Evolutionary conservation across 1,140 invertebrate genomes (phyloP), one percentile per base, ranked within the genome.

Genomic region (Listronotus oregonensis): DNA sequence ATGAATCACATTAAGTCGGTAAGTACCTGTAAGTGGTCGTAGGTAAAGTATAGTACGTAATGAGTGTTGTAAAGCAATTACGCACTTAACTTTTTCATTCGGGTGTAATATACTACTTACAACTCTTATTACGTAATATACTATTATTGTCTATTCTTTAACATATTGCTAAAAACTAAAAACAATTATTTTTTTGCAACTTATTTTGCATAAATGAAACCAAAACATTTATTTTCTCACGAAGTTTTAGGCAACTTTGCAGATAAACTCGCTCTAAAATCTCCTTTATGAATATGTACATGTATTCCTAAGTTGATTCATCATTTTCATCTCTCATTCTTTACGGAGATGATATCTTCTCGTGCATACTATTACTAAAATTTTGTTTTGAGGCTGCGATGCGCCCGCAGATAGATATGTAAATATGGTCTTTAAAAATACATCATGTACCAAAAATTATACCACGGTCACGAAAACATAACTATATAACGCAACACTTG

Each of bases 341-440:
- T 12, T 37, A 37, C 34, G 11, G 34, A 39, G 64, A 66, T 60
- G 50, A 60, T 54, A 66, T 60, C 56, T 66, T 61, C 31, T 57
- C 44, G 31, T 65, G 18, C 46, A 18, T 49, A 18, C 17, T 44
- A 37, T 37, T 37, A 37, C 34, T 47, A 21, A 46, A 34, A 57
- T 34, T 49, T 54, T 56, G 15, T 44, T 40, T 64, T 15, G 54
- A 56, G 40, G 54, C 37, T 50, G 43, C 43, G 59, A 67, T 62
- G 34, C 47, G 43, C 44, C 51, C 18, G n/a, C 27, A 56, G 65
- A 63, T 67, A 67, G 32, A 11, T 67, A 61, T 58, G 51, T 57
- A 62, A 67, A 67, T 66, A 42, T 11, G 59, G 65, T 57, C 27
- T 54, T 67, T 67, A 67, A 62, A 67, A 57, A 67, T 34, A 37